These are phyloP conservation scores for Drosophila suboccidentalis DNA, from an alignment of 2,888 invertebrate genomes.

Conservation along the genomic window DNA sequence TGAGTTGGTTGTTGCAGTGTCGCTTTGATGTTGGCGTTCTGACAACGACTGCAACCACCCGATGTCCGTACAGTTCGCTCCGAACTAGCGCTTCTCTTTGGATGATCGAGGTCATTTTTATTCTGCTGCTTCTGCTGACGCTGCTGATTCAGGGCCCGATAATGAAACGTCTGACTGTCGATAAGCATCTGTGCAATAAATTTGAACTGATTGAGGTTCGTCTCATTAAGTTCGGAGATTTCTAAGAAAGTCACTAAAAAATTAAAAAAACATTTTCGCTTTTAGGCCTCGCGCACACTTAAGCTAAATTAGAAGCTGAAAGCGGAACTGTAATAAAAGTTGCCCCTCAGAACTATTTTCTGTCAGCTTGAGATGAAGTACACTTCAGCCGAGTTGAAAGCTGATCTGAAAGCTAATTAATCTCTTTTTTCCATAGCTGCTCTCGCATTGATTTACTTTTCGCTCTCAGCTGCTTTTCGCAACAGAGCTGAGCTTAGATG, in stretches of 20 bases:
- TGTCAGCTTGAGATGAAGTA: too few relatives aligned
- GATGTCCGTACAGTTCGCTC: not conserved
- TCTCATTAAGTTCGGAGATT: conserved; percentile 55
- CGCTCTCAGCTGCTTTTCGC: too few relatives aligned
- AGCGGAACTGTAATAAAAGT: too few relatives aligned
- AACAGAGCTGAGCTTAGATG: too few relatives aligned
- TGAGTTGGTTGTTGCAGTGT: not conserved
- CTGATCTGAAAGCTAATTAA: too few relatives aligned
- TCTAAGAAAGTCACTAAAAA: conserved; percentile 31
- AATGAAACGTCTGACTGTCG: conserved; percentile 63
- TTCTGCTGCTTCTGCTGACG: conserved; percentile 6
- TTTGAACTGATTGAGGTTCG: conserved; percentile 71
- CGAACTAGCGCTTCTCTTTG: conserved; percentile 3
- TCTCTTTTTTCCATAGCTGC: too few relatives aligned
- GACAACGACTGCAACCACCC: conserved; percentile 2
- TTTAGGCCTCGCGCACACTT: too few relatives aligned
- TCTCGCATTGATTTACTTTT: too few relatives aligned
- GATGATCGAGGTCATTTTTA: conserved; percentile 18
- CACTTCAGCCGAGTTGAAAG: too few relatives aligned
- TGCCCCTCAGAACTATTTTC: too few relatives aligned
- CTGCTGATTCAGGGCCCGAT: conserved; percentile 42
- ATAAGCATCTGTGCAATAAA: conserved; percentile 76
- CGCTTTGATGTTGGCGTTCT: not conserved
- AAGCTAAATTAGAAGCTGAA: too few relatives aligned
- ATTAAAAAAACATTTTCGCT: not conserved